These are phyloP conservation scores for Zaprionus lineosus DNA, from an alignment of 2,888 invertebrate genomes.

Conservation along the genomic window DNA sequence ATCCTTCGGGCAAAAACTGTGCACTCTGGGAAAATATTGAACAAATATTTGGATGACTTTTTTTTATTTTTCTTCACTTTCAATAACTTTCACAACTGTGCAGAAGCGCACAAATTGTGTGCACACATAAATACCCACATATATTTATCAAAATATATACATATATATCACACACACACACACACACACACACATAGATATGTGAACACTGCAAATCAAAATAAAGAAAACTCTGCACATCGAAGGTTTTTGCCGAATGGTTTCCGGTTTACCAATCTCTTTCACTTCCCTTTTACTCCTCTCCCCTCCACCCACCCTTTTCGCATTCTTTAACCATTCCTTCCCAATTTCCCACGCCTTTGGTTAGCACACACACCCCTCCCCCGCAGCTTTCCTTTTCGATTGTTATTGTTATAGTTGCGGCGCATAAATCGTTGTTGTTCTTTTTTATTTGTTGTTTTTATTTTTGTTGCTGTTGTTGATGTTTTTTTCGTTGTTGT, in stretches of 20 bases:
- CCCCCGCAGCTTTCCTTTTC: too few species aligned
- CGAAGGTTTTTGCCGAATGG: slow-evolving; percentile 29
- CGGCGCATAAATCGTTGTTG: slow-evolving; percentile 17
- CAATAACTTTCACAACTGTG: slow-evolving; percentile 31
- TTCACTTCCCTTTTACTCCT: too few species aligned
- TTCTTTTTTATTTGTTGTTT: too few species aligned
- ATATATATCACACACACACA: slow-evolving; percentile 1
- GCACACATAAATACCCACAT: neutral
- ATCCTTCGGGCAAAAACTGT: neutral
- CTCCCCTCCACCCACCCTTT: slow-evolving; percentile 21
- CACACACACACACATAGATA: neutral
- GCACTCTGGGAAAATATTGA: slow-evolving; percentile 3
- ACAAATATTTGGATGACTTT: slow-evolving; percentile 16
- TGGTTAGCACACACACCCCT: too few species aligned
- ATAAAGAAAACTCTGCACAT: neutral
- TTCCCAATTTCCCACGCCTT: too few species aligned
- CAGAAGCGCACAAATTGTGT: neutral
- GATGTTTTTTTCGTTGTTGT: neutral
- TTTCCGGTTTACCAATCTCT: slow-evolving; percentile 29
- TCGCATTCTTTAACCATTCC: slow-evolving; percentile 1
- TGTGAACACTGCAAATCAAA: neutral
- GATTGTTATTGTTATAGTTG: slow-evolving; percentile 36
- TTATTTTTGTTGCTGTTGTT: neutral
- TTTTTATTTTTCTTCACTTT: slow-evolving; percentile 13
- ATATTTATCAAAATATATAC: neutral